Evolutionary conservation across 2,797 vertebrate genomes (phyloP), one percentile per base, ranked within the genome.

Genomic region (Cyprinella venusta): DNA sequence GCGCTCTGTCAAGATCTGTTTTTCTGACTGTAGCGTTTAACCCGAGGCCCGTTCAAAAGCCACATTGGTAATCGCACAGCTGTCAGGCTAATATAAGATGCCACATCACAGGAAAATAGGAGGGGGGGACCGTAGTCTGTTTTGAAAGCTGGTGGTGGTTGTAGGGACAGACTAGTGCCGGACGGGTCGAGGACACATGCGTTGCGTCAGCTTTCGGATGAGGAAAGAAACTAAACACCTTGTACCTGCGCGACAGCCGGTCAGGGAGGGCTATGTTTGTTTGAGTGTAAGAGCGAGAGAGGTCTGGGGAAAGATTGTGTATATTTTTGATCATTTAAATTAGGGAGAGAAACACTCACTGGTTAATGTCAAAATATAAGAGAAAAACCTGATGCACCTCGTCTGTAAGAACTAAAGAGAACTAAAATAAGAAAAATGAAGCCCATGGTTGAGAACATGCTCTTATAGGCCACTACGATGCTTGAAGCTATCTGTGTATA

Each of bases 1-100:
- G 89, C 83, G 64, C 61, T 89, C 90, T 90, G 90, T 91, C 90
- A 83, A 89, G 89, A 92, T 90, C 91, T 86, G 81, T 86, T 91
- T 93, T 91, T 90, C 85, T 87, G 84, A 85, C 88, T 67, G 83
- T 77, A 79, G 79, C 30, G n/a, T 88, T 64, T 81, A 63, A 71
- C 24, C 8, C 24, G 26, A 85, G 80, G 61, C 75, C 76, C 21
- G 81, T 79, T 83, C 61, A 50, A 86, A 82, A 75, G 74, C 72
- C 79, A 63, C 69, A 79, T 50, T 80, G 67, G 82, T 79, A 83
- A 79, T 65, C 42, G 63, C 19, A 48, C 69, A 64, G 85, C 75
- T 40, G 38, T 40, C 38, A 2, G 26, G 26, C 26, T 30, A 30
- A 30, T 30, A 30, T 30, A 38, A 63, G 50, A 52, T 2, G 45